Evolutionary conservation across 2,797 vertebrate genomes (phyloP), one percentile per base, ranked within the genome.

Genomic region (Phalloptychus januarius): DNA sequence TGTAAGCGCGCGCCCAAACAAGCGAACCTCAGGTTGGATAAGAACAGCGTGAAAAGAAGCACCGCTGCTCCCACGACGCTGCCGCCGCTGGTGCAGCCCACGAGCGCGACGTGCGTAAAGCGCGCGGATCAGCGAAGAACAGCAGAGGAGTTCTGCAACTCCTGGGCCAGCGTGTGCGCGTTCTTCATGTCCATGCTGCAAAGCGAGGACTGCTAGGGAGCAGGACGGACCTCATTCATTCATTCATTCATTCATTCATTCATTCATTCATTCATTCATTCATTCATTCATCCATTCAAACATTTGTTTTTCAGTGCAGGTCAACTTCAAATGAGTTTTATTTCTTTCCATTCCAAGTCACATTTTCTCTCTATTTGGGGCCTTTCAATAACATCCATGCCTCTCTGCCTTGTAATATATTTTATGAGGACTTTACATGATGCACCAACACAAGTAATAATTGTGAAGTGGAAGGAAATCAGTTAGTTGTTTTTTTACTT

Each of bases 121-220:
- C 80, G 92, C 74, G 77, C 87, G 12, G 92, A 95, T 76, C 95
- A 96, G 84, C 89, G 28, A 56, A 92, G 91, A 54, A 86, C 80
- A 5, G 97, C 96, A 0, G 85, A 96, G 78, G 96, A 97, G 46
- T 96, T 96, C 71, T 99, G 98, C 50, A 91, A 95, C 61, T 70
- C 93, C 1, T 97, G 97, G 91, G 82, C 90, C 76, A 96, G 95
- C 3, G 5, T 97, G 15, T 99, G 98, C 92, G 79, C 87, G 0
- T 97, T 98, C 65, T 87, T 98, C 42, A 90, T 98, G 67, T 89
- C 93, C 46, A 94, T 98, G 89, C 2, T 98, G 58, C 97, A 98
- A 75, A 92, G 91, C 23, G 93, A 92, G 1, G 95, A 95, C 1
- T 99, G 98, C 86, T 96, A 58, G 10, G 25, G 8, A 11, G 36